Evolutionary conservation across 2,888 invertebrate species (phyloP).

Genomic region (Dysmachus trigonus): DNA sequence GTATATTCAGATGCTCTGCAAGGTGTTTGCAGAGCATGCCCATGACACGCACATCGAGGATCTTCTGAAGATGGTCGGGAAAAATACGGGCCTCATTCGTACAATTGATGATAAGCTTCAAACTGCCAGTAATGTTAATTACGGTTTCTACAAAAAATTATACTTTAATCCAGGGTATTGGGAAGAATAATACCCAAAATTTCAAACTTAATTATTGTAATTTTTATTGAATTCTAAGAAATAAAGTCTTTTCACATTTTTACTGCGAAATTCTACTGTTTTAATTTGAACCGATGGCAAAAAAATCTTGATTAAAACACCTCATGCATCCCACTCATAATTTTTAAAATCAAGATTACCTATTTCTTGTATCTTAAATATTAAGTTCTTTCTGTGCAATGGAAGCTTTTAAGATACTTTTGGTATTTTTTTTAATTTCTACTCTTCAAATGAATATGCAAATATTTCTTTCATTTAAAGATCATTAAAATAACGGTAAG

Average conservation of each 20-base stretch:
- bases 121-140: slow-evolving; percentile 71
- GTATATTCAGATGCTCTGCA: slow-evolving; percentile 76
- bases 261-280: neutral
- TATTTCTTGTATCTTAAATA: too few relatives aligned
- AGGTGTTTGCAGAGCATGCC: slow-evolving; percentile 72
- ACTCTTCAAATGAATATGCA: too few relatives aligned
- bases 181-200: slow-evolving; percentile 39
- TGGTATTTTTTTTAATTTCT: too few relatives aligned
- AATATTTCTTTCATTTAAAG: too few relatives aligned
- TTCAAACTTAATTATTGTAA: neutral
- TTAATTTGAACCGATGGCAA: too few relatives aligned
- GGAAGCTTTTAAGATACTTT: too few relatives aligned
- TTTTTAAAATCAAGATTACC: too few relatives aligned
- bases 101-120: slow-evolving; percentile 65
- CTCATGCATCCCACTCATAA: too few relatives aligned
- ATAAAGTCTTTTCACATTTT: neutral
- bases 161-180: slow-evolving; percentile 73
- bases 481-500: too few relatives aligned
- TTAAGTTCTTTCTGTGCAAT: too few relatives aligned
- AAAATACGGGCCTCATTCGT: slow-evolving; percentile 62
- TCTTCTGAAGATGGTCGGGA: slow-evolving; percentile 72
- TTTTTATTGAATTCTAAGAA: neutral
- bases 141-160: slow-evolving; percentile 73
- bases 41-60: slow-evolving; percentile 72
- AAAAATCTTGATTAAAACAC: too few relatives aligned